Percentiles rank a stretch among this genome's conserved stretches.
phyloP scores from a whole-genome alignment of 2,113 vertebrate species.

The Tonatia bakeri region DNA sequence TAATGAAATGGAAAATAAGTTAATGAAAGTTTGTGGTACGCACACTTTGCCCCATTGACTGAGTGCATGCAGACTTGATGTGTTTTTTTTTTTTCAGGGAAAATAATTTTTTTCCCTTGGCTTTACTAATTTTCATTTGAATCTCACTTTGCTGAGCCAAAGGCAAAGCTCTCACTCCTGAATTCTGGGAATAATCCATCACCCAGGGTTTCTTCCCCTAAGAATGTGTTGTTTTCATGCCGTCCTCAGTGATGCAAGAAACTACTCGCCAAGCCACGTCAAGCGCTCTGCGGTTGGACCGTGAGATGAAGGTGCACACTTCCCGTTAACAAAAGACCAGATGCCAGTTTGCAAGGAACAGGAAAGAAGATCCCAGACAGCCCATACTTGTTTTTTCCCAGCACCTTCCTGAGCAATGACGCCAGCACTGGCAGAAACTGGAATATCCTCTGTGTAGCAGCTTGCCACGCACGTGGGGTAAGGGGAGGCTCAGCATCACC shows the following conservation, averaged over 20 bases:
- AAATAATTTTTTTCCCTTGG: neutral
- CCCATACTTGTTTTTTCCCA: neutral
- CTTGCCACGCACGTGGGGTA: neutral
- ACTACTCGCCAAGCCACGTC: neutral
- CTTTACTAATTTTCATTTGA: conserved; percentile 32
- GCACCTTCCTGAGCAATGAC: neutral
- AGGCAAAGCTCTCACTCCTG: neutral
- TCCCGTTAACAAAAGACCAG: neutral
- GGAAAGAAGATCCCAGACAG: neutral
- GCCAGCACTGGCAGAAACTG: neutral
- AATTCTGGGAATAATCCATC: neutral
- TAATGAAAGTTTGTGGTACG: neutral
- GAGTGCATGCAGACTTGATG: neutral
- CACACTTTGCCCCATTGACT: neutral
- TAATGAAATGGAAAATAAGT: neutral
- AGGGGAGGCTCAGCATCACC: neutral
- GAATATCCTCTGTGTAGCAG: neutral
- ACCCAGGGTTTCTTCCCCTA: neutral
- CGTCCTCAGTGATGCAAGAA: neutral
- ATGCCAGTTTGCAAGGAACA: neutral
- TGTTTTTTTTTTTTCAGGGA: neutral
- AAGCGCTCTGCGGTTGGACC: neutral
- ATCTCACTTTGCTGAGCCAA: neutral
- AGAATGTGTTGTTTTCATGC: neutral
- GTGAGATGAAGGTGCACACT: neutral